Evolutionary conservation across 1,140 invertebrate genomes (phyloP).

Genomic region (Propsilocerus akamusi): DNA sequence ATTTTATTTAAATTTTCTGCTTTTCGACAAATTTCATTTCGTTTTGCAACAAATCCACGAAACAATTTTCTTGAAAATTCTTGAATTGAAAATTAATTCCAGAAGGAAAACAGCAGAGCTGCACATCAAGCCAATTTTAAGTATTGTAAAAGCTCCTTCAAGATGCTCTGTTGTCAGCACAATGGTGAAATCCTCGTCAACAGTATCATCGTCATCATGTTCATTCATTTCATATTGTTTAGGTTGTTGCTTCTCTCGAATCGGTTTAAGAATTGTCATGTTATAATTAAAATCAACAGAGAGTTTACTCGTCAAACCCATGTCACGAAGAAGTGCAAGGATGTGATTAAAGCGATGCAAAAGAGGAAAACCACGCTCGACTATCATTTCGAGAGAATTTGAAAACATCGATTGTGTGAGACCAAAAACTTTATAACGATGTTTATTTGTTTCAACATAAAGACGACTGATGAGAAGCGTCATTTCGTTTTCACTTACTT

Average conservation of each 20-base stretch:
- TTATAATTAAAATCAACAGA: slow-evolving; percentile 12
- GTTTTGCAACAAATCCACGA: no score
- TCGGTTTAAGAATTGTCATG: slow-evolving; percentile 7
- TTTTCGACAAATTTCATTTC: no score
- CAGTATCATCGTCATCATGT: slow-evolving; percentile 10
- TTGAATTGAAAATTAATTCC: slow-evolving; percentile 12
- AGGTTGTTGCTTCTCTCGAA: slow-evolving; percentile 8
- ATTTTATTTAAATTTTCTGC: no score
- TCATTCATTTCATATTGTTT: slow-evolving; percentile 12
- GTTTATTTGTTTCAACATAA: slow-evolving; percentile 15
- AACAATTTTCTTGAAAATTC: no score
- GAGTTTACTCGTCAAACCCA: slow-evolving; percentile 21
- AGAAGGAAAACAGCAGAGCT: slow-evolving; percentile 16
- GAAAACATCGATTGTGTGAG: slow-evolving; percentile 24
- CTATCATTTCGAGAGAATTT: slow-evolving; percentile 29
- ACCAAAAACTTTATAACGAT: slow-evolving; percentile 22
- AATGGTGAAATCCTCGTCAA: slow-evolving; percentile 12
- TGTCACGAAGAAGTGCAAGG: slow-evolving; percentile 24
- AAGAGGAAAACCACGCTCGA: slow-evolving; percentile 29
- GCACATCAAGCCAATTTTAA: slow-evolving; percentile 20
- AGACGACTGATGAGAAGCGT: slow-evolving; percentile 18
- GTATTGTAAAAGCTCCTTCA: slow-evolving; percentile 26
- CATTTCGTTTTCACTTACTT: slow-evolving; percentile 22
- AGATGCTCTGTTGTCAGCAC: slow-evolving; percentile 27
- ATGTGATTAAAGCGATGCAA: slow-evolving; percentile 24